Evolutionary conservation across 2,888 invertebrate genomes (phyloP).

Genomic region (Dryomyza anilis): DNA sequence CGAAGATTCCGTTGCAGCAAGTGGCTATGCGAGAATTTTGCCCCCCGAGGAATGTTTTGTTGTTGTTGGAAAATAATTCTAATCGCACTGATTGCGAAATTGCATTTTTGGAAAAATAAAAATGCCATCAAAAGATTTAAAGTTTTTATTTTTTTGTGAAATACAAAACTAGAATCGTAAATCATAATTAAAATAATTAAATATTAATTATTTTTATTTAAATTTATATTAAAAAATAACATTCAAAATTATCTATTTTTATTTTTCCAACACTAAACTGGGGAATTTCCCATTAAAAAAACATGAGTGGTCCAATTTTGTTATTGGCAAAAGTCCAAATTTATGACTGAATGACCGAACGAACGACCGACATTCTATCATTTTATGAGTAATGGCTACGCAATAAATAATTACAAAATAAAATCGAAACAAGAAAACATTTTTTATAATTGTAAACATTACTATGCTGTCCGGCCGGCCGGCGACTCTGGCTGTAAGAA

Average conservation of each 20-base stretch:
- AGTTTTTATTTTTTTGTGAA: neutral
- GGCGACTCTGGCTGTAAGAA: too few relatives aligned
- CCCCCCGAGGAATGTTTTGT: neutral
- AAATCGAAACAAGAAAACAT: neutral
- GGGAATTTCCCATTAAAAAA: constrained; percentile 3
- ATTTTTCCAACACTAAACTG: neutral
- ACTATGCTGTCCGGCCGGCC: too few relatives aligned
- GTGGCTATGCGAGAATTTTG: constrained; percentile 9
- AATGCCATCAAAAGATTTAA: neutral
- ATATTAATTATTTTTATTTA: too few relatives aligned
- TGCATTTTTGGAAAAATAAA: neutral
- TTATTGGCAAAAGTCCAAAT: constrained; percentile 6
- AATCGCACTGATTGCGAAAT: neutral
- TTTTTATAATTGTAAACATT: too few relatives aligned
- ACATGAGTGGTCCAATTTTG: neutral
- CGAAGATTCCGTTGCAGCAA: constrained; percentile 19
- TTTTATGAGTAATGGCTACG: neutral
- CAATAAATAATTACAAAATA: neutral
- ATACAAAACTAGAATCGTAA: neutral
- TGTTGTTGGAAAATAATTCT: neutral
- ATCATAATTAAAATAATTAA: too few relatives aligned
- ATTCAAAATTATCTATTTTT: too few relatives aligned
- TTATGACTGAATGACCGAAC: too few relatives aligned
- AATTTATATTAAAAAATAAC: too few relatives aligned
- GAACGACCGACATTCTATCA: neutral